These are phyloP conservation scores for Chironomus tepperi DNA, from an alignment of 1,140 invertebrate genomes.

Conservation along the genomic window DNA sequence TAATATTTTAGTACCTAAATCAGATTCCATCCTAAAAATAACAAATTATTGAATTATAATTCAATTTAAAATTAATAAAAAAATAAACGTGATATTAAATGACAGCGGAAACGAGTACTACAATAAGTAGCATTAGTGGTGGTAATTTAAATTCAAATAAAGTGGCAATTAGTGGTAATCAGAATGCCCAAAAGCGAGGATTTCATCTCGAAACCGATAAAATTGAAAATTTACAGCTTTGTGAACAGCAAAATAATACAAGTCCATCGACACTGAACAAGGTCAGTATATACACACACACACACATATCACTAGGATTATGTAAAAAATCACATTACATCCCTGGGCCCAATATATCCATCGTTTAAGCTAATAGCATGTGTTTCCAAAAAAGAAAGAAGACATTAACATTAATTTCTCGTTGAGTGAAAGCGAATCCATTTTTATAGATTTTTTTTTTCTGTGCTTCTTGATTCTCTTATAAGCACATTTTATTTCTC, in stretches of 20 bases:
- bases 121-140: conserved; percentile 10
- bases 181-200: not conserved
- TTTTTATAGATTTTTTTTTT: not conserved
- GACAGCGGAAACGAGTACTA: not conserved
- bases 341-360: no score
- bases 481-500: not conserved
- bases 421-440: not conserved
- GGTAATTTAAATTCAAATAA: not conserved
- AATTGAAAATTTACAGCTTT: conserved; percentile 5
- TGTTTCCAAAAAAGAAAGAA: not conserved
- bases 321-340: no score
- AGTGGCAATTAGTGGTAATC: not conserved
- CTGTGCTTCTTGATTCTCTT: not conserved
- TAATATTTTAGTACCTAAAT: conserved; percentile 2
- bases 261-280: conserved; percentile 3
- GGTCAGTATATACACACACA: not conserved
- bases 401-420: not conserved
- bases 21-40: not conserved
- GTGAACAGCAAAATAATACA: conserved; percentile 5
- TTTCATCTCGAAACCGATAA: not conserved
- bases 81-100: not conserved
- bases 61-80: no score
- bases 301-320: no score
- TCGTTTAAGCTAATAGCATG: not conserved
- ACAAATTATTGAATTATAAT: not conserved